phyloP scores from a whole-genome alignment of 2,113 vertebrate species.

The Thalassoma bifasciatum region DNA sequence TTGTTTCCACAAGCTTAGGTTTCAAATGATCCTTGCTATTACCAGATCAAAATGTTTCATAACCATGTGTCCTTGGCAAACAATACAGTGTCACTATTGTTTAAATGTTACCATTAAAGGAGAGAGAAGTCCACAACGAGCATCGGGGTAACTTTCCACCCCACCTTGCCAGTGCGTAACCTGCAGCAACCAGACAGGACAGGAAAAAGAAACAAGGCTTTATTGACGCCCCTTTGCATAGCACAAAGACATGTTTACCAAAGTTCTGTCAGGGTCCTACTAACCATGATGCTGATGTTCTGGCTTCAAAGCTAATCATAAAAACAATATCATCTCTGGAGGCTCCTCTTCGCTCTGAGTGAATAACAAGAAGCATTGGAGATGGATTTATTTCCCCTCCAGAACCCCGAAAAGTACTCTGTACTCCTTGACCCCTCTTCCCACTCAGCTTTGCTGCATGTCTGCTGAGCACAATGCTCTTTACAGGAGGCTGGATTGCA shows the following conservation, averaged over 20 bases:
- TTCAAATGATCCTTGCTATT: conserved; percentile 34
- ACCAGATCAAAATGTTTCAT: conserved; percentile 28
- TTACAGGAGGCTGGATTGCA: neutral
- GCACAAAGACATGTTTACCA: conserved; percentile 65
- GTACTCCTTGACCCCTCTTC: neutral
- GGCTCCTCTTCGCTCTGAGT: neutral
- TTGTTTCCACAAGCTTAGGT: conserved; percentile 49
- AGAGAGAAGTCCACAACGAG: conserved; percentile 37
- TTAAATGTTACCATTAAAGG: conserved; percentile 70
- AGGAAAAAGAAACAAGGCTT: conserved; percentile 47
- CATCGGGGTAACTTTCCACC: conserved; percentile 34
- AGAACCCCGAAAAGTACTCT: neutral
- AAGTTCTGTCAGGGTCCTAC: conserved; percentile 34
- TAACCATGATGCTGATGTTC: conserved; percentile 38
- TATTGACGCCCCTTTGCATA: conserved; percentile 33
- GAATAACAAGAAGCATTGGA: conserved; percentile 8
- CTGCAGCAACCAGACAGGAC: conserved; percentile 46
- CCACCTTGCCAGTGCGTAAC: conserved; percentile 41
- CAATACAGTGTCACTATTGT: conserved; percentile 41
- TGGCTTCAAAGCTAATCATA: conserved; percentile 49
- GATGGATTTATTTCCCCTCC: conserved; percentile 8
- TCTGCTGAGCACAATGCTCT: neutral
- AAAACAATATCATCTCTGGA: conserved; percentile 33
- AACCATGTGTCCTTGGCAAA: conserved; percentile 41
- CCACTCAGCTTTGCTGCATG: neutral